Evolutionary conservation across 2,888 invertebrate genomes (phyloP), one percentile per base, ranked within the genome.

Genomic region (Drosophila gaucha): DNA sequence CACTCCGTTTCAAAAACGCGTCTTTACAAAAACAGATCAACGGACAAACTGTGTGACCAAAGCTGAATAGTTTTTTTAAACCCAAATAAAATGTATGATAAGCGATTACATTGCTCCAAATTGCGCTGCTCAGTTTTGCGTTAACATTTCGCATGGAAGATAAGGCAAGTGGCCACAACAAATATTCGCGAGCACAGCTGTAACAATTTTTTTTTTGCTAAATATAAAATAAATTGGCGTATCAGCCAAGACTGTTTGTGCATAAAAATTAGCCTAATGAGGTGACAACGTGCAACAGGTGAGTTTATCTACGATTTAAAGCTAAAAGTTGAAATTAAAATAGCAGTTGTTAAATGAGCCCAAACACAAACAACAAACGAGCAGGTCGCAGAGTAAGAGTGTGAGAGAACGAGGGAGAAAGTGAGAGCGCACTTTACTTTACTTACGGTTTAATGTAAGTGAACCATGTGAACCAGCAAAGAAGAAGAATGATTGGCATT

Each of bases 11-110:
- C 55, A 63, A 3, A 68, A 74, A 63, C 36, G 10, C 18, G 56
- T 16, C 52, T 46, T 30, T 16, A 33, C 44, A 35, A 49, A 6
- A 59, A 46, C 31, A 46, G 58, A 49, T 38, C 36, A 73, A 73
- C 73, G 69, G 69, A 41, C 20, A 58, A 51, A 46, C 41, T 30
- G 54, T 67, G 72, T 72, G 71, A 50, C 71, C 71, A 67, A 39
- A 10, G 8, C 1, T 14, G 8, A 2, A 8, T 36, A 6, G 28
- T 1, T 1, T 24, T 16, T 18, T 3, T 14, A 16, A 31, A 28
- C 39, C 9, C 18, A 6, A 30, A 6, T 14, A 18, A 9, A 14
- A 2, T 20, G 16, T 18, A 1, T n/a, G 12, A 5, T 38, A 33
- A 16, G 26, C 16, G 16, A 1, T 9, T 16, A 4, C 14, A 12